Base-by-base conservation (phyloP, 2,888 invertebrate species). In the Panorpa germanica region DNA sequence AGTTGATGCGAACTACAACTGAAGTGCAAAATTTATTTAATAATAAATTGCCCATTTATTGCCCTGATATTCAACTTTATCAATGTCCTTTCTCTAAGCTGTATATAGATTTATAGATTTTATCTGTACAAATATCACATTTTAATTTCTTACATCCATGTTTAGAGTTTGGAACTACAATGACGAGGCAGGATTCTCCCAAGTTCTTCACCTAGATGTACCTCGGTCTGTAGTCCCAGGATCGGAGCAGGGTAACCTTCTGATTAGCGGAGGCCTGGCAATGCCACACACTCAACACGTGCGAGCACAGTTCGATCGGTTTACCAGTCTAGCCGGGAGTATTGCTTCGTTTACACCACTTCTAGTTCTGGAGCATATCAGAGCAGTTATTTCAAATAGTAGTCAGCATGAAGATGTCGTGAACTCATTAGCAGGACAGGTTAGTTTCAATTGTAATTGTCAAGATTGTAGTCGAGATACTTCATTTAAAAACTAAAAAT, bases 151-250 rank as follows among this genome's bases (percentile, higher is more conserved):
- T 15, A 14, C 22, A 9, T 17, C 9, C n/a, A 22, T 9, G 52
- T 56, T 25, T 51, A 70, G 71, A 43, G 63, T 71, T 35, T 71
- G 70, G 70, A 70, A 70, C 45, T 70, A 70, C 52, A 71, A 71
- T 43, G 70, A 71, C 44, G 70, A 71, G 48, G 68, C 70, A 0
- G 71, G 71, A 1, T 71, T 69, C 45, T 70, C 70, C 0, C 70
- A 71, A 57, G 70, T 71, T 0, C 49, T 71, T 0, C 70, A 70
- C 42, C 54, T 71, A 2, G 67, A 68, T 36, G 57, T 70, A 2
- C 70, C 70, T 2, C 62, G 61, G 30, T 67, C 66, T 3, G 65
- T 70, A 1, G 66, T 71, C 0, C 70, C 71, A 2, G 70, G 70
- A 0, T 68, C 70, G 0, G 70, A 70, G 31, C 59, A 61, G 35